phyloP scores from a whole-genome alignment of 2,888 invertebrate species.

The Hydrotaea cyrtoneurina region DNA sequence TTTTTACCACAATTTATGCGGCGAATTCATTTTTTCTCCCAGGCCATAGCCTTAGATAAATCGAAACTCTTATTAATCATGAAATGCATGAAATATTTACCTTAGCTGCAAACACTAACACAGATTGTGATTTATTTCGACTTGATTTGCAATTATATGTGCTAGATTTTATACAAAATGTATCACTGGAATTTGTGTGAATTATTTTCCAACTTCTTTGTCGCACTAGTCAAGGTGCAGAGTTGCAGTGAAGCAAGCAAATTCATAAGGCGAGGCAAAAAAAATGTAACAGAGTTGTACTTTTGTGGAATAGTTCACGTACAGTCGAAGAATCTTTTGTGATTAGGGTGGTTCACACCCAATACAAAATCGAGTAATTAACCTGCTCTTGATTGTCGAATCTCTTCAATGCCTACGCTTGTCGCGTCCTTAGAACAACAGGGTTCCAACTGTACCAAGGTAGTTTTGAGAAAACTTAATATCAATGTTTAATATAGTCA shows the following conservation, averaged over 20 bases:
- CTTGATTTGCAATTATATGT: background rate
- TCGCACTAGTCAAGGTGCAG: background rate
- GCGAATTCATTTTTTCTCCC: conserved; percentile 52
- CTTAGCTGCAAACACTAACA: background rate
- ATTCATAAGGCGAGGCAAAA: no score
- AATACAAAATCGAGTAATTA: no score
- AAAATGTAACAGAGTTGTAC: no score
- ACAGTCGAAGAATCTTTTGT: no score
- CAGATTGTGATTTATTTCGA: background rate
- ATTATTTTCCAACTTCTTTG: background rate
- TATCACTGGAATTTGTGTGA: background rate
- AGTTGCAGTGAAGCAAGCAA: background rate
- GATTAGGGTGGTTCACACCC: no score
- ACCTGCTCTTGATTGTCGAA: no score
- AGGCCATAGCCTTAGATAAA: conserved; percentile 26
- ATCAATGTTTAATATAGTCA: no score
- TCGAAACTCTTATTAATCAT: background rate
- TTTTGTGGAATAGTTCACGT: no score
- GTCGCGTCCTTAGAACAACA: no score
- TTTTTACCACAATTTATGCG: conserved; percentile 32
- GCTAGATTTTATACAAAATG: background rate
- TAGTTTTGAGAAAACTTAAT: no score
- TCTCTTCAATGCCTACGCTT: no score
- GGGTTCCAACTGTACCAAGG: no score
- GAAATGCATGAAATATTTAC: conserved; percentile 4